Evolutionary conservation across 2,888 invertebrate genomes (phyloP), one percentile per base, ranked within the genome.

Genomic region (Cataglyphis albicans): DNA sequence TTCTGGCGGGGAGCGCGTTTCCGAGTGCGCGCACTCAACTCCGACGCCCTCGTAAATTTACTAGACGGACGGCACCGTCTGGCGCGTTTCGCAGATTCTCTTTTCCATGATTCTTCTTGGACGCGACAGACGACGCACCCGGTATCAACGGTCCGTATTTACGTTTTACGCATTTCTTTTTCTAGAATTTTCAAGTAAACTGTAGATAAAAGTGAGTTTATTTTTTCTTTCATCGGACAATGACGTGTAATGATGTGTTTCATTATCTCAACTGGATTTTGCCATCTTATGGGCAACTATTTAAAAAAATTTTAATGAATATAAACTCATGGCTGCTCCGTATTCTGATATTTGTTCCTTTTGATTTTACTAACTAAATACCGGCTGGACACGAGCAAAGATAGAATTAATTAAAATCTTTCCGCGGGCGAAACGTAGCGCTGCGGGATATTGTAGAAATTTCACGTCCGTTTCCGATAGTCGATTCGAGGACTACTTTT

Each of bases 21-120:
- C 52, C 72, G 75, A 82, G 70, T 48, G 84, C 76, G 82, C 82
- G 65, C 75, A 65, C 44, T 81, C 81, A 83, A 65, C 75, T 67
- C 52, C 80, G 65, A 65, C 83, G 72, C 59, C 59, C 67, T 73
- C 81, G 83, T 83, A 83, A 81, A 81, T 83, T 83, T 41, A 83
- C 70, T 32, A 35, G 83, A 73, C 80, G 72, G 52, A 52, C 72
- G 72, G 80, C 55, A n/a, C 67, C 48, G 78, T 32, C 78, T 59
- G 70, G 70, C 78, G 70, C 78, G 44, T 78, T 73, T 82, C 68
- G 68, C 68, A 76, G 68, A 82, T 78, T 82, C 25, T 41, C 52
- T 61, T 44, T 75, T 76, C 63, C 65, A 35, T 44, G 65, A 64
- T 75, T 81, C 81, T 74, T 32, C 25, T 57, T 38, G 55, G 55